Evolutionary conservation across 30 jellyfish, hydroid and myxozoan genomes (phyloP).

Genomic region (Mastigias papua): DNA sequence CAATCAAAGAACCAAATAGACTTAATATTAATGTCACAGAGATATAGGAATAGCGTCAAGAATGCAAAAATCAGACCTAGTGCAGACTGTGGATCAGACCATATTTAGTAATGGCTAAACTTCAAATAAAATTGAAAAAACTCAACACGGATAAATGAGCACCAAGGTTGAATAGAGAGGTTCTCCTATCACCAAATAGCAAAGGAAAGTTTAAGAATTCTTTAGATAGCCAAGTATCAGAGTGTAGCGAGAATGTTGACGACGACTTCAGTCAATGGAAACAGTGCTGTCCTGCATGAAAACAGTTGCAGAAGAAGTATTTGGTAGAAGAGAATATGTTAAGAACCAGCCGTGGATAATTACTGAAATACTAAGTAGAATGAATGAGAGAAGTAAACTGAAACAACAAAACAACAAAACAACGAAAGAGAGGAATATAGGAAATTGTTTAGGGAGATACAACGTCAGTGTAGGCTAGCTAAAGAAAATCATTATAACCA

Average conservation of each 20-base stretch:
- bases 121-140: not conserved
- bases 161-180: not conserved
- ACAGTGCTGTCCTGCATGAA: not conserved
- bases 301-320: not conserved
- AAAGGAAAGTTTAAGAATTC: not conserved
- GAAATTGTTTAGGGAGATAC: not conserved
- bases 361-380: not conserved
- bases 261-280: not conserved
- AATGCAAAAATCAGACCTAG: not conserved
- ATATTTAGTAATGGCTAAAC: constrained; percentile 33
- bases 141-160: not conserved
- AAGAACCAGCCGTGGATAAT: not conserved
- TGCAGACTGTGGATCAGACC: constrained; percentile 56
- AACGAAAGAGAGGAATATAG: not conserved
- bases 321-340: not conserved
- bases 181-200: not conserved
- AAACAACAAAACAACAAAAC: not conserved
- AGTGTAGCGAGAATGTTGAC: not conserved
- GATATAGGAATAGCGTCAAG: constrained; percentile 1
- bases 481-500: not conserved
- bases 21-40: not conserved
- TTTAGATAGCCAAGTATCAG: not conserved
- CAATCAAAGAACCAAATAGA: constrained; percentile 33
- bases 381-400: not conserved
- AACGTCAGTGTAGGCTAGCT: not conserved